Evolutionary conservation across 2,888 invertebrate genomes (phyloP).

Genomic region (Masnerella sp.): DNA sequence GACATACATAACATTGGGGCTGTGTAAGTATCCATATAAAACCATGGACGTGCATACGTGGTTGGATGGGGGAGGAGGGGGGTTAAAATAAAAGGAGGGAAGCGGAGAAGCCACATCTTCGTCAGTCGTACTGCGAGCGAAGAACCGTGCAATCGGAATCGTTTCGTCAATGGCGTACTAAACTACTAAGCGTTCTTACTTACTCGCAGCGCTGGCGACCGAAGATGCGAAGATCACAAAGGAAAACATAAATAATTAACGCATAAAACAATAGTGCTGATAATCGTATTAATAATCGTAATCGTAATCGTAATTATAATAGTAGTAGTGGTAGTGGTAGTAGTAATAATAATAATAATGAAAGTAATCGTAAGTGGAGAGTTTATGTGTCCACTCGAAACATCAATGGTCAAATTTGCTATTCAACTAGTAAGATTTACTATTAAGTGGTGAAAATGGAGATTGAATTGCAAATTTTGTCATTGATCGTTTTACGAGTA

Average conservation of each 20-base stretch:
- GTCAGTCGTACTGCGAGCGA: conserved; percentile 60
- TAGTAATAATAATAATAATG: conserved; percentile 39
- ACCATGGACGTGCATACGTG: conserved; percentile 52
- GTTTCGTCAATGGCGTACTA: too few relatives aligned
- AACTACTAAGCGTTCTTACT: not conserved
- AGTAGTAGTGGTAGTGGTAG: conserved; percentile 49
- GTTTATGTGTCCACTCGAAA: too few relatives aligned
- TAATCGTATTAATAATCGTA: conserved; percentile 58
- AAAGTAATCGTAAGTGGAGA: conserved; percentile 44
- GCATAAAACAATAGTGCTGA: conserved; percentile 68
- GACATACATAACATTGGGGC: conserved; percentile 72
- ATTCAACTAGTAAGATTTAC: too few relatives aligned
- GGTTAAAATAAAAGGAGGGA: conserved; percentile 61
- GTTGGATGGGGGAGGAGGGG: conserved; percentile 36
- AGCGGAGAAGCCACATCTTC: conserved; percentile 72
- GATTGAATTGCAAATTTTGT: too few relatives aligned
- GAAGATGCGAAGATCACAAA: conserved; percentile 71
- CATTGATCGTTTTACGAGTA: too few relatives aligned
- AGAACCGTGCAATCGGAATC: conserved; percentile 3
- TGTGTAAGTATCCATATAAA: conserved; percentile 60
- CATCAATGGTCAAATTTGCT: too few relatives aligned
- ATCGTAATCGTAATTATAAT: conserved; percentile 45
- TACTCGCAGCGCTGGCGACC: conserved; percentile 60
- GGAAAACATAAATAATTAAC: conserved; percentile 71
- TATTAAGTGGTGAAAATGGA: too few relatives aligned